Base-by-base conservation (phyloP, 2,113 vertebrate genomes). In the Lamprotornis superbus region DNA sequence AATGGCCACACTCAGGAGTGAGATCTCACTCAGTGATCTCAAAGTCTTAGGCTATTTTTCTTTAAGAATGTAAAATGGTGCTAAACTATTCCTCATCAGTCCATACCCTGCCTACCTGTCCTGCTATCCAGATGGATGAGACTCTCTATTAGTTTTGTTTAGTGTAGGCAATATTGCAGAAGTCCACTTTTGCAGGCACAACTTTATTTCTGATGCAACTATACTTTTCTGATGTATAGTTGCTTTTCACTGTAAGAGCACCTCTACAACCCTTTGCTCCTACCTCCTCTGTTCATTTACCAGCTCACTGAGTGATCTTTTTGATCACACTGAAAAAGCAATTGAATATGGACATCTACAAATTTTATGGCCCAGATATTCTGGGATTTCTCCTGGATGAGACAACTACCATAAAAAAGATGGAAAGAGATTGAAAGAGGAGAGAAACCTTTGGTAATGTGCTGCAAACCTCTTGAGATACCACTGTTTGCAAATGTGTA, bases 1-100 rank as follows among this genome's bases (percentile, higher is more conserved):
- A 42, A 75, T 25, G 25, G 73, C 46, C 46, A 44, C 14, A 23
- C 31, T 85, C 18, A 64, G 12, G 63, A 89, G 3, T 13, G 28
- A 86, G 52, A 73, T 70, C 55, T 77, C 40, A 73, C 65, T 27
- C 8, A 59, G 17, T 11, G 12, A 82, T 64, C 87, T 94, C 35
- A 94, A 85, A 96, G 15, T 12, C 39, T 90, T 46, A 67, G 30
- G 47, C 27, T 94, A 46, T 74, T 93, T 90, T 91, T 91, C 37
- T 80, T 86, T 42, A 37, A 87, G 50, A 71, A 78, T 81, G 10
- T 11, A 84, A 20, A 93, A 79, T 42, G 14, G 16, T 47, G 31
- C 7, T 52, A 39, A 89, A 83, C 31, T 80, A 76, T 82, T 89
- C 85, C 44, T 90, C 59, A 83, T 50, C 77, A 76, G 12, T 19